phyloP scores from a whole-genome alignment of 2,888 invertebrate species.

The Pachydiplax longipennis region DNA sequence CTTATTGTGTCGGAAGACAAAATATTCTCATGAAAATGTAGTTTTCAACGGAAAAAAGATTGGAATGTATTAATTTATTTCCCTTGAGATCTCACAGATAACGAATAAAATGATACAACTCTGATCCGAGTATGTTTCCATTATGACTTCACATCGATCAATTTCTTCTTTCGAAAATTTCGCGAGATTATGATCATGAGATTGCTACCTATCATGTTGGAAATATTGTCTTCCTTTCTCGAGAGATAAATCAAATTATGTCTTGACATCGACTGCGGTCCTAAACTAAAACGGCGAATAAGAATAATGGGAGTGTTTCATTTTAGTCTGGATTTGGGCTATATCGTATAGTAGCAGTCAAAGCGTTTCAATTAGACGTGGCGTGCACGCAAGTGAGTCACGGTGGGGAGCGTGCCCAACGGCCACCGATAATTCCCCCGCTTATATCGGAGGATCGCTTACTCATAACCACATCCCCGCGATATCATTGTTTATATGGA shows the following conservation, averaged over 20 bases:
- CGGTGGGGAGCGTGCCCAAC: background rate
- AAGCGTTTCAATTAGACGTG: background rate
- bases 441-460: background rate
- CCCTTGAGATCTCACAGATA: too few species aligned
- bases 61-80: too few species aligned
- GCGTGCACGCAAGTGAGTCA: background rate
- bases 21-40: too few species aligned
- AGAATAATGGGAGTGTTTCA: background rate
- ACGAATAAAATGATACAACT: too few species aligned
- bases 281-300: background rate
- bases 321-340: too few species aligned
- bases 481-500: conserved; percentile 1
- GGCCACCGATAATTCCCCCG: background rate
- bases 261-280: background rate
- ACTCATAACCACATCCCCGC: background rate
- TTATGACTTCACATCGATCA: too few species aligned
- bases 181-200: too few species aligned
- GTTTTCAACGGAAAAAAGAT: too few species aligned
- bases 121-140: too few species aligned
- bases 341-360: background rate
- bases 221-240: background rate
- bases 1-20: too few species aligned
- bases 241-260: background rate
- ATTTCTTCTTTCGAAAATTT: too few species aligned
- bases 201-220: too few species aligned